phyloP scores from a whole-genome alignment of 2,797 vertebrate species.

The Acanthurus leucopareius region DNA sequence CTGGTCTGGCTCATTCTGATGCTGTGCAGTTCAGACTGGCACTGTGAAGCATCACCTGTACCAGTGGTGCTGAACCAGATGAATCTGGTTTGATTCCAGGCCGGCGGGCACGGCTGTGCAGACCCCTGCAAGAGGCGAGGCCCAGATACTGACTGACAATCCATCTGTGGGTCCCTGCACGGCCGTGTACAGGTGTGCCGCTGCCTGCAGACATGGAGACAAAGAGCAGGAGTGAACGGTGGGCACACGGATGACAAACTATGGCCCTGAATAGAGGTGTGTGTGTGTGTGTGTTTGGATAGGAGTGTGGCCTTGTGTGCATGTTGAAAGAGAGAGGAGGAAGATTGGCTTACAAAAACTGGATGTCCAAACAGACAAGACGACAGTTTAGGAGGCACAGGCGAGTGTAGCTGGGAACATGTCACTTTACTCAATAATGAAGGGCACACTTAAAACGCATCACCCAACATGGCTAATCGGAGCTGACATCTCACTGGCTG shows the following conservation, averaged over 20 bases:
- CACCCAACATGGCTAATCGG: slow-evolving; percentile 62
- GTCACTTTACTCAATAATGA: slow-evolving; percentile 70
- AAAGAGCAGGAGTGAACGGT: slow-evolving; percentile 29
- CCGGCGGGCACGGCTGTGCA: slow-evolving; percentile 47
- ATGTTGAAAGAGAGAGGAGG: slow-evolving; percentile 27
- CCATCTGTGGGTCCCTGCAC: slow-evolving; percentile 77
- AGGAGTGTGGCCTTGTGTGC: slow-evolving; percentile 41
- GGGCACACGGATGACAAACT: slow-evolving; percentile 64
- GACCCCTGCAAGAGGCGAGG: slow-evolving; percentile 58
- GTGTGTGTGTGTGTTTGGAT: slow-evolving; percentile 19
- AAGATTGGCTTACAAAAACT: slow-evolving; percentile 54
- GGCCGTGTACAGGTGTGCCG: slow-evolving; percentile 73
- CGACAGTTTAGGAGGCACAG: slow-evolving; percentile 47
- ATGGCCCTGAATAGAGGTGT: slow-evolving; percentile 43
- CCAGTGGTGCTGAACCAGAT: slow-evolving; percentile 57
- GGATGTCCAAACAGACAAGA: slow-evolving; percentile 63
- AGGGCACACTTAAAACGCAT: slow-evolving; percentile 71
- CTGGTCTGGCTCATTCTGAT: slow-evolving; percentile 36
- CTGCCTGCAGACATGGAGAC: slow-evolving; percentile 62
- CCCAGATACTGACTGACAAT: slow-evolving; percentile 79
- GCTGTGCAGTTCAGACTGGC: slow-evolving; percentile 38
- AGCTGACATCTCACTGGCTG: slow-evolving; percentile 66
- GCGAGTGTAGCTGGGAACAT: slow-evolving; percentile 60
- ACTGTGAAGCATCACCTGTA: slow-evolving; percentile 46
- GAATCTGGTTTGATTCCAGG: slow-evolving; percentile 67